Base-by-base conservation (phyloP, 2,888 invertebrate species). In the Hirtodrosophila alboralis region DNA sequence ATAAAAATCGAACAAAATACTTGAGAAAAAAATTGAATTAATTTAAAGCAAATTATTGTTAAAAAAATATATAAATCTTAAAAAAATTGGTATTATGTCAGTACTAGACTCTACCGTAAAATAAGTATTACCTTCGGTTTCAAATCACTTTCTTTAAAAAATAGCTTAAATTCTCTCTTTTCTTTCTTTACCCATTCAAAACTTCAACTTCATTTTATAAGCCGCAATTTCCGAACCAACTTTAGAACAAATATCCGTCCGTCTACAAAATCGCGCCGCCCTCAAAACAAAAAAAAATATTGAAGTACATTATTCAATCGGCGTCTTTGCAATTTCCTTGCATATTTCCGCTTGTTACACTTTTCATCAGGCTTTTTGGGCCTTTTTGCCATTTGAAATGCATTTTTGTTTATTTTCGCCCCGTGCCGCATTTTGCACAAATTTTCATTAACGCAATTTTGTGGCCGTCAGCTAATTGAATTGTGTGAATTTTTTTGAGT, bases 311-410 rank as follows among this genome's bases (percentile, higher is more conserved):
- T 65, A 44, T 33, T 64, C 75, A 63, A 65, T 84, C 84, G 70
- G 54, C 79, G 76, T 73, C 78, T 85, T 89, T 69, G 86, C 88
- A 88, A 88, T 88, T 88, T 88, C 88, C 88, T 86, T 79, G 78
- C 80, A 87, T 88, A 88, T 88, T 88, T 88, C 88, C 88, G 88
- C 80, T n/a, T 74, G 77, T 74, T 61, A 78, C 67, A 75, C 61
- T 79, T 78, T 83, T 75, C 77, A 84, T 73, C 72, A 65, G 57
- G 43, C 61, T 58, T 73, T 80, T 76, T 56, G 49, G 47, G n/a
- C n/a, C n/a, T 54, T 26, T 69, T 73, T 54, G 6, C 65, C 56
- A 56, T 31, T 47, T 28, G 0, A 59, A 53, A 43, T 54, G 61
- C 68, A 67, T 59, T 65, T 56, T 33, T 84, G 83, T 67, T 85